Percentiles rank a stretch among this genome's conserved stretches.
Evolutionary conservation across 2,797 vertebrate genomes (phyloP).

Genomic region (Chanos chanos): DNA sequence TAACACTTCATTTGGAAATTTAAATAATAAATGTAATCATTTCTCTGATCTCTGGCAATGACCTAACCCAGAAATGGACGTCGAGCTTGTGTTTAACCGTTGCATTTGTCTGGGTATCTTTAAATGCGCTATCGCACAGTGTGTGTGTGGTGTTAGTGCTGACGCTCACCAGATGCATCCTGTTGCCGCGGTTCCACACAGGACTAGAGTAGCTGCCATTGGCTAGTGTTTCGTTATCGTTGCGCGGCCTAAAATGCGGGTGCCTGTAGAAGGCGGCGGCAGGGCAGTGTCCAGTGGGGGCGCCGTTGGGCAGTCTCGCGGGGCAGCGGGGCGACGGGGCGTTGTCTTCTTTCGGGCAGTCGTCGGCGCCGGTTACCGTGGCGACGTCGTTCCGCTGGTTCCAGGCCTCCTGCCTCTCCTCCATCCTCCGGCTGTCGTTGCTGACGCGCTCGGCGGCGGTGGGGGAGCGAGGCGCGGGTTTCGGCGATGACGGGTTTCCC

Average conservation of each 20-base stretch:
- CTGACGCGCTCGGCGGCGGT: conserved; percentile 33
- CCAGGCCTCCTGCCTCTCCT: conserved; percentile 53
- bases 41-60: neutral
- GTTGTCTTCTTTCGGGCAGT: conserved; percentile 20
- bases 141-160: neutral
- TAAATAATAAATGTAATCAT: too few species aligned
- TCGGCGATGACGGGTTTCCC: conserved; percentile 46
- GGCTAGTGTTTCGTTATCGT: conserved; percentile 28
- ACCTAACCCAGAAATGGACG: too few species aligned
- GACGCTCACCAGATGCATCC: conserved; percentile 85
- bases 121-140: too few species aligned
- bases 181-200: conserved; percentile 59
- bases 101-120: too few species aligned
- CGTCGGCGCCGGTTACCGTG: conserved; percentile 25
- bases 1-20: too few species aligned
- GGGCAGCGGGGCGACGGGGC: conserved; percentile 14
- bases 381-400: conserved; percentile 56
- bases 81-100: too few species aligned
- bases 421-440: conserved; percentile 42
- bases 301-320: conserved; percentile 2
- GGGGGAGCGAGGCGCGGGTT: conserved; percentile 14
- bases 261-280: conserved; percentile 69
- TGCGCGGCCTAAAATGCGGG: conserved; percentile 52
- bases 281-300: conserved; percentile 63
- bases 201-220: conserved; percentile 52